phyloP scores from a whole-genome alignment of 2,888 invertebrate species.

The Heliconius cydno region DNA sequence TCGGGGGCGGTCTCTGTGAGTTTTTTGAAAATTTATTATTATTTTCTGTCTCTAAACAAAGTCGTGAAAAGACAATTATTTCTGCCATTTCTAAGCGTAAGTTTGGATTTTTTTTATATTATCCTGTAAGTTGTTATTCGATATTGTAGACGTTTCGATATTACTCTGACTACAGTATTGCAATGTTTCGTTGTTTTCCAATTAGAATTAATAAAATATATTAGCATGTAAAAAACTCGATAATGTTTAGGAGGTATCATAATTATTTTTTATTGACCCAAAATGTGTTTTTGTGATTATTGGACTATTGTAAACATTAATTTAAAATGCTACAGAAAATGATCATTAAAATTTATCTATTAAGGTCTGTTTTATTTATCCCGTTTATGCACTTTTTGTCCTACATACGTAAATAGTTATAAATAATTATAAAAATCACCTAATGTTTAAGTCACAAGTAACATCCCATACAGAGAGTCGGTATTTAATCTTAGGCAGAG shows the following conservation, averaged over 20 bases:
- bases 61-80: slow-evolving; percentile 51
- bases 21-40: slow-evolving; percentile 57
- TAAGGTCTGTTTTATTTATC: slow-evolving; percentile 56
- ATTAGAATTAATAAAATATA: slow-evolving; percentile 65
- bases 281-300: slow-evolving; percentile 71
- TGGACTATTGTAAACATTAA: slow-evolving; percentile 76
- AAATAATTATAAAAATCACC: no score
- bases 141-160: slow-evolving; percentile 66
- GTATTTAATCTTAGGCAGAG: background rate
- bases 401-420: no score
- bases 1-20: slow-evolving; percentile 54
- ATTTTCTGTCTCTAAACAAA: slow-evolving; percentile 43
- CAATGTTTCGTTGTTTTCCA: slow-evolving; percentile 71
- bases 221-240: slow-evolving; percentile 67
- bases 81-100: slow-evolving; percentile 64
- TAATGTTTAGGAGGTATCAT: slow-evolving; percentile 65
- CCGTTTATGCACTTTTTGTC: background rate
- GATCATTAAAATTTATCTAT: slow-evolving; percentile 82
- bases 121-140: slow-evolving; percentile 71
- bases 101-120: slow-evolving; percentile 68
- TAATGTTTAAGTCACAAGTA: no score
- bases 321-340: slow-evolving; percentile 79
- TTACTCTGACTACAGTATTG: slow-evolving; percentile 68
- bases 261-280: slow-evolving; percentile 61
- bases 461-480: no score